These are phyloP conservation scores for Trichacis sp. DNA, from an alignment of 2,888 invertebrate genomes.

Conservation along the genomic window DNA sequence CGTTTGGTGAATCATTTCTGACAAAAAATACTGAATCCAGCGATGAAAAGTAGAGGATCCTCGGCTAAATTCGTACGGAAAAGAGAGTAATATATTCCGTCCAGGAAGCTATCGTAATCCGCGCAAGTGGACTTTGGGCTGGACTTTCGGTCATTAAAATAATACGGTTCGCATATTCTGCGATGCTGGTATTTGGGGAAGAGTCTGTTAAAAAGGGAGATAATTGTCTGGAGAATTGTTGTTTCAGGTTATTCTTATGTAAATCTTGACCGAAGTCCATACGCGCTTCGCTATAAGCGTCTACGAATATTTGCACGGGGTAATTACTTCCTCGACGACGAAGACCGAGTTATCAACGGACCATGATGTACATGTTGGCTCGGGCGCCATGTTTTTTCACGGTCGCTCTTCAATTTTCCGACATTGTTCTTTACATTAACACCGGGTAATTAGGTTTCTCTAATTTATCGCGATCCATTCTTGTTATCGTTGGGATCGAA, in stretches of 20 bases:
- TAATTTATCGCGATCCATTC: no score
- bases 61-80: background rate
- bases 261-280: conserved; percentile 59
- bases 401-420: conserved; percentile 25
- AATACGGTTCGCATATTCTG: conserved; percentile 53
- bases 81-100: conserved; percentile 24
- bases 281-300: conserved; percentile 29
- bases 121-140: conserved; percentile 40
- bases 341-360: conserved; percentile 48
- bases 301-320: conserved; percentile 61
- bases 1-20: no score
- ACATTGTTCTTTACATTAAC: no score
- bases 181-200: conserved; percentile 35
- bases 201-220: conserved; percentile 53
- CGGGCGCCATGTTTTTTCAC: conserved; percentile 31
- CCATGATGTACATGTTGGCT: conserved; percentile 53
- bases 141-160: conserved; percentile 60
- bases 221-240: conserved; percentile 65
- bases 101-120: conserved; percentile 38
- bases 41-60: background rate
- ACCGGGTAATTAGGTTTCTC: no score
- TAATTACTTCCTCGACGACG: conserved; percentile 62
- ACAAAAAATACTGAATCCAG: no score
- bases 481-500: no score
- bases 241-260: conserved; percentile 66